phyloP scores from a whole-genome alignment of 2,888 invertebrate genomes.

The Prenolepis imparis region DNA sequence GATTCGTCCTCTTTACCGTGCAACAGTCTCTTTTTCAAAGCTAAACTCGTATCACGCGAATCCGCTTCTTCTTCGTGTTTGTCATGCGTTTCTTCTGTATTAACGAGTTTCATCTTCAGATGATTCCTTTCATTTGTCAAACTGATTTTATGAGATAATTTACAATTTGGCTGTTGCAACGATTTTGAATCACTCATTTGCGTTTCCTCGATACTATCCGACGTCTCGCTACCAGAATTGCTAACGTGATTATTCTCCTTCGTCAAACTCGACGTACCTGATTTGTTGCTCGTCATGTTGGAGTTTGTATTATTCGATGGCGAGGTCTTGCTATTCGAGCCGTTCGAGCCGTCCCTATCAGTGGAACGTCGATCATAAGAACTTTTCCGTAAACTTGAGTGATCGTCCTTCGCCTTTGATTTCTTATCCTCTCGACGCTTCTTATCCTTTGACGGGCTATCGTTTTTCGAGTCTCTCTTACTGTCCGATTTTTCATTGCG shows the following conservation, averaged over 20 bases:
- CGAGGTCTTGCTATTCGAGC: conserved; percentile 86
- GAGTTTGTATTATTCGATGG: conserved; percentile 76
- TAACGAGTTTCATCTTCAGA: neutral
- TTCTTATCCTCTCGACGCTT: conserved; percentile 84
- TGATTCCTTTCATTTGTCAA: conserved; percentile 12
- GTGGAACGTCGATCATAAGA: conserved; percentile 91
- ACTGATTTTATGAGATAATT: conserved; percentile 15
- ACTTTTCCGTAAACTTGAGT: conserved; percentile 90
- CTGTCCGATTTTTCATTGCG: conserved; percentile 63
- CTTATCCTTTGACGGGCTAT: conserved; percentile 78
- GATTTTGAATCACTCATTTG: conserved; percentile 72
- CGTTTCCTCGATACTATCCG: conserved; percentile 80
- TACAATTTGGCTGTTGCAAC: conserved; percentile 56
- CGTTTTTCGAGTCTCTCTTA: conserved; percentile 70
- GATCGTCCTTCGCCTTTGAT: conserved; percentile 90
- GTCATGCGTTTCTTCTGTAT: conserved; percentile 27
- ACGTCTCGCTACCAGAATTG: conserved; percentile 84
- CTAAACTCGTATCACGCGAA: conserved; percentile 74
- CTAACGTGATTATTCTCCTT: conserved; percentile 88
- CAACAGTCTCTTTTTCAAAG: conserved; percentile 82
- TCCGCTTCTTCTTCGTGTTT: conserved; percentile 43
- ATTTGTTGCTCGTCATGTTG: conserved; percentile 63
- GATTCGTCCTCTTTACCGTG: conserved; percentile 65
- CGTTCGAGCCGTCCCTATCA: conserved; percentile 93
- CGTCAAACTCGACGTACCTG: conserved; percentile 84